Percentiles rank a stretch among this genome's conserved stretches.
These are phyloP conservation scores for Centruroides sculpturatus DNA, from an alignment of 1,140 invertebrate genomes.

Conservation along the genomic window DNA sequence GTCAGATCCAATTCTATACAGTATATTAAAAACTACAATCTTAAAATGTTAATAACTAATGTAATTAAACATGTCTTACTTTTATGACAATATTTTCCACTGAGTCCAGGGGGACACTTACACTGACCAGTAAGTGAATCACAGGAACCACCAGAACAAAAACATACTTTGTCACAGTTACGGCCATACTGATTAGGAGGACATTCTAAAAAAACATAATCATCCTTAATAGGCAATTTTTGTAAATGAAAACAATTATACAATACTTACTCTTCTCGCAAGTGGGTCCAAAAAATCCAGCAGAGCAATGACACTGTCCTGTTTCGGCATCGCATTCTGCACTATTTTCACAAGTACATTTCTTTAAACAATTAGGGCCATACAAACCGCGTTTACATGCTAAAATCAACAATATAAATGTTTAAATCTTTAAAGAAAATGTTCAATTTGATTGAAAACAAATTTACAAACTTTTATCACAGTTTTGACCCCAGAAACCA, in stretches of 20 bases:
- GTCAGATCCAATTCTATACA: too few relatives aligned
- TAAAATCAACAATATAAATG: not conserved
- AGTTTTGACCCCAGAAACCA: slow-evolving; percentile 9
- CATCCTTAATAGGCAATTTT: not conserved
- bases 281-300: slow-evolving; percentile 24
- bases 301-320: slow-evolving; percentile 25
- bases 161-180: not conserved
- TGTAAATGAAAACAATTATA: not conserved
- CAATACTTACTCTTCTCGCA: slow-evolving; percentile 28
- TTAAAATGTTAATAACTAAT: not conserved
- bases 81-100: not conserved
- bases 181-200: too few relatives aligned
- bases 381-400: slow-evolving; percentile 56
- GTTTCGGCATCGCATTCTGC: slow-evolving; percentile 21
- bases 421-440: not conserved
- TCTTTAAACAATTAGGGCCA: slow-evolving; percentile 46
- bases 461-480: slow-evolving; percentile 1
- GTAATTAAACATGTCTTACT: not conserved
- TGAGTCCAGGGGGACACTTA: not conserved
- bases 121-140: not conserved
- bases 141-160: not conserved
- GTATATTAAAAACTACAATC: not conserved
- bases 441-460: not conserved
- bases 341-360: slow-evolving; percentile 25
- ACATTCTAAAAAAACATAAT: not conserved